Evolutionary conservation across 1,140 invertebrate species (phyloP).

Genomic region (Drosophila bifasciata): DNA sequence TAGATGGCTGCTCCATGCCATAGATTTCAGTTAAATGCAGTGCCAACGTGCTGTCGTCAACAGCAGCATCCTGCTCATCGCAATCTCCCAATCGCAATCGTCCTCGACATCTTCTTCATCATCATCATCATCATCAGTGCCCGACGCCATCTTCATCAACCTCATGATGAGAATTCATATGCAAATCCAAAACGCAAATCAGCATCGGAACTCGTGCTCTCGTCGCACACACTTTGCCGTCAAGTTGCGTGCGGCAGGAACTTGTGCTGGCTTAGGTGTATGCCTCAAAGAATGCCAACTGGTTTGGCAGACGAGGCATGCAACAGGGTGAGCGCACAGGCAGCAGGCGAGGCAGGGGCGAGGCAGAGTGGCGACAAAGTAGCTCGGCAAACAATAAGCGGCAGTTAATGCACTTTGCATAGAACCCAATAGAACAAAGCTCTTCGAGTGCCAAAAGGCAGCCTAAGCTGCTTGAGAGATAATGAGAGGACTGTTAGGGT

Average conservation of each 20-base stretch:
- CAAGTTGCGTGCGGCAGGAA: conserved; percentile 2
- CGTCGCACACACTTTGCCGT: neutral
- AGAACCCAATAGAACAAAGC: conserved; percentile 11
- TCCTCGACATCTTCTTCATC: neutral
- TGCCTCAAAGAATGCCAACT: conserved; percentile 33
- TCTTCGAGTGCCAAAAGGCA: conserved; percentile 1
- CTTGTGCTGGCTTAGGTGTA: conserved; percentile 3
- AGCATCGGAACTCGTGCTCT: conserved; percentile 53
- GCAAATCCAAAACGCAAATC: conserved; percentile 71
- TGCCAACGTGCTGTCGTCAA: conserved; percentile 54
- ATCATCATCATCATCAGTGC: conserved; percentile 9
- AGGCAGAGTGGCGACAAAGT: conserved; percentile 28
- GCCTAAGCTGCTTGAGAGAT: neutral
- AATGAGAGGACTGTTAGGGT: neutral
- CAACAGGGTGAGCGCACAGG: neutral
- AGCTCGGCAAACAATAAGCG: conserved; percentile 45
- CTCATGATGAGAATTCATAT: conserved; percentile 77
- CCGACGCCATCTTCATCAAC: conserved; percentile 44
- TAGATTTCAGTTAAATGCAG: conserved; percentile 73
- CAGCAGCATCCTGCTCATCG: conserved; percentile 32
- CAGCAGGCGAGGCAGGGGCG: no score
- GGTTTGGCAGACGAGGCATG: conserved; percentile 13
- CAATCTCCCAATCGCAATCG: conserved; percentile 23
- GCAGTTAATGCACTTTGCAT: conserved; percentile 29
- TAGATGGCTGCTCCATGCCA: no score